phyloP scores from a whole-genome alignment of 2,797 vertebrate genomes.

The Anomalospiza imberbis region DNA sequence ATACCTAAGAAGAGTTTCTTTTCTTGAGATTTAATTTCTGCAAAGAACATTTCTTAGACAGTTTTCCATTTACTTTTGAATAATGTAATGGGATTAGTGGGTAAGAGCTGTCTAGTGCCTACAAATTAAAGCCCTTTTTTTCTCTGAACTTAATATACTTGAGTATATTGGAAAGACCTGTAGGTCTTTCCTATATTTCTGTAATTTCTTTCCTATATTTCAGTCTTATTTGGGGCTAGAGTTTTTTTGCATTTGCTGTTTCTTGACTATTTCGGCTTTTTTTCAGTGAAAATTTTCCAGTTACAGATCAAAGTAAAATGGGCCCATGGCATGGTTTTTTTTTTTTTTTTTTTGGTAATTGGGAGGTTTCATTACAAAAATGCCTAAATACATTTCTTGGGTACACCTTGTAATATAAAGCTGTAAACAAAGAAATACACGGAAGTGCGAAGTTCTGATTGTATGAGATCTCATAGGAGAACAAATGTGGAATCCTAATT shows the following conservation, averaged over 20 bases:
- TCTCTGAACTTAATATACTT: background rate
- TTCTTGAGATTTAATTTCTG: background rate
- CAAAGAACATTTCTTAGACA: background rate
- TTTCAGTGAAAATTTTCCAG: background rate
- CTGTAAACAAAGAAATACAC: background rate
- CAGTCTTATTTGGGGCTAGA: background rate
- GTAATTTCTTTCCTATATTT: background rate
- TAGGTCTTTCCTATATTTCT: background rate
- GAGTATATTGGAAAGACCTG: background rate
- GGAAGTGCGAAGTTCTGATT: background rate
- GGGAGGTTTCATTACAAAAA: background rate
- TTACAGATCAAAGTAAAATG: background rate
- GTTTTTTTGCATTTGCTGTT: background rate
- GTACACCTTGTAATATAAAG: background rate
- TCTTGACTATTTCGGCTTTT: background rate
- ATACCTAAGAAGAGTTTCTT: background rate
- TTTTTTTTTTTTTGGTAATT: background rate
- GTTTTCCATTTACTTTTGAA: background rate
- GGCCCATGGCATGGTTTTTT: background rate
- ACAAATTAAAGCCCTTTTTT: background rate
- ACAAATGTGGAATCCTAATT: background rate
- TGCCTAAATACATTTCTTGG: background rate
- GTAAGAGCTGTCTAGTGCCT: background rate
- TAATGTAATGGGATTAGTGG: background rate
- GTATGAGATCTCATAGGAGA: background rate